A percentile compares a stretch with the other conserved stretches of the same genome.
phyloP scores from a whole-genome alignment of 2,888 invertebrate species.

The Lomographa bimaculata region DNA sequence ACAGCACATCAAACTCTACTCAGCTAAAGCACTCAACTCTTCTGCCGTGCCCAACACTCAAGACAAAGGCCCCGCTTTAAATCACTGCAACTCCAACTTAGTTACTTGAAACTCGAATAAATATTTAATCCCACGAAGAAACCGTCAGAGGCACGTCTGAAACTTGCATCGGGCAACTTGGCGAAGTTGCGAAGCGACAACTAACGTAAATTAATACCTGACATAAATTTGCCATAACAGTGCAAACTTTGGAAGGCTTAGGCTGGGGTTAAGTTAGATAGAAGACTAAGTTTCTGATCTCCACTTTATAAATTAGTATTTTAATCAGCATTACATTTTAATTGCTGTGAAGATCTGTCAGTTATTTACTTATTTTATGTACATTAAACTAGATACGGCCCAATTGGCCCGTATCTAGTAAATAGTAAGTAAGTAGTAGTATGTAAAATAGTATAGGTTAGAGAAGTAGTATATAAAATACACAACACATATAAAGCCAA shows the following conservation, averaged over 20 bases:
- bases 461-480: too few species aligned
- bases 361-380: too few species aligned
- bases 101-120: slow-evolving; percentile 60
- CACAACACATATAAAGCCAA: too few species aligned
- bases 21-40: slow-evolving; percentile 5
- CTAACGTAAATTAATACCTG: slow-evolving; percentile 82
- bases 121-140: slow-evolving; percentile 72
- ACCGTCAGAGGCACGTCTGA: slow-evolving; percentile 53
- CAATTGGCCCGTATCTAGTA: too few species aligned
- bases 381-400: too few species aligned
- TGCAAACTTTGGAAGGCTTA: slow-evolving; percentile 61
- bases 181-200: slow-evolving; percentile 52
- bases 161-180: slow-evolving; percentile 55
- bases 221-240: slow-evolving; percentile 82
- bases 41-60: slow-evolving; percentile 9
- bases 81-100: slow-evolving; percentile 34
- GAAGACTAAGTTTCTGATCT: slow-evolving; percentile 4
- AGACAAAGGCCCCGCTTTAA: slow-evolving; percentile 26
- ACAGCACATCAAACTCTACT: slow-evolving; percentile 5
- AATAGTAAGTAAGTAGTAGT: too few species aligned
- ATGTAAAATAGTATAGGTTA: too few species aligned
- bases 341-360: too few species aligned
- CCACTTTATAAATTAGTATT: too few species aligned
- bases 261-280: slow-evolving; percentile 53
- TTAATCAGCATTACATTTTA: too few species aligned